Base-by-base conservation (phyloP, 2,113 vertebrate species). In the Brachirus orientalis region DNA sequence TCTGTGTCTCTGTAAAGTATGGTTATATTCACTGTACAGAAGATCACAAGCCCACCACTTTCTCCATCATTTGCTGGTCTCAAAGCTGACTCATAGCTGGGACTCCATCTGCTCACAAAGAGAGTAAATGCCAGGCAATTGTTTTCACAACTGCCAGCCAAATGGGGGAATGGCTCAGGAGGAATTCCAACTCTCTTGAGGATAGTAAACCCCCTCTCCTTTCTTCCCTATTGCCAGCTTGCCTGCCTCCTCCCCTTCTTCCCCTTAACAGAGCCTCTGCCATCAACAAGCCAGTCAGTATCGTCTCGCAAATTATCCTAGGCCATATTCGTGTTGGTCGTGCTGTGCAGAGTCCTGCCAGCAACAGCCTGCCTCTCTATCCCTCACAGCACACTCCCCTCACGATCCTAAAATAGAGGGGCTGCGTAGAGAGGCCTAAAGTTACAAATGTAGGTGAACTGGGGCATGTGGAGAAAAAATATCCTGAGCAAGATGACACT, bases 91-190 rank as follows among this genome's bases (percentile, higher is more conserved):
- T 91, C 88, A 91, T 89, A 82, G 77, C 86, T 80, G 84, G 81
- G 86, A 89, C 86, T 88, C 75, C 89, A 92, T 90, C 85, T 73
- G 85, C 83, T 88, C 84, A 68, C 40, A 69, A 63, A 64, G 72
- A 84, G 82, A 84, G 90, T 85, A 89, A 91, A 90, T 87, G 90
- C 88, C 83, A 90, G 77, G 80, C 92, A 91, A 92, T 90, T 92
- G 92, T 92, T 93, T 93, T 93, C 91, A 91, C 90, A 91, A 93
- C 86, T 93, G 90, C 89, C 90, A 93, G 92, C 89, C 92, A 93
- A 93, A 93, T 91, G 92, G 89, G 89, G 88, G 80, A 92, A 90
- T 41, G 80, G 86, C 84, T 91, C 88, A 89, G 84, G 75, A 92
- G 89, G 91, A 92, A 92, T 92, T 91, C 88, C 74, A 48, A 86